Conservation (phyloP, 2,888 invertebrate genomes). For the Phortica okadai region DNA sequence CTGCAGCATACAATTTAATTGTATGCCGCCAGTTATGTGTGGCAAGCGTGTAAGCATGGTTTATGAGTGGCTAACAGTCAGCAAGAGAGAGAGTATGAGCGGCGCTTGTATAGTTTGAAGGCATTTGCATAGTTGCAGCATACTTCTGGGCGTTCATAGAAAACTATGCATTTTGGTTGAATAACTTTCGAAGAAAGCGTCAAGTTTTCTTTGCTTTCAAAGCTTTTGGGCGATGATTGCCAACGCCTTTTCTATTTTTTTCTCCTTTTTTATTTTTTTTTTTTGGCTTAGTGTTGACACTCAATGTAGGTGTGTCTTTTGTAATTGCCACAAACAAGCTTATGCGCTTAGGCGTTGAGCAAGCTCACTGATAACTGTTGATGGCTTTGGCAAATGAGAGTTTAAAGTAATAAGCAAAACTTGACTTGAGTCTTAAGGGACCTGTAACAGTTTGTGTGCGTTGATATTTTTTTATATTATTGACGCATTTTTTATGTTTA, state of each 20-base stretch:
- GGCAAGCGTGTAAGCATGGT: conserved; percentile 54
- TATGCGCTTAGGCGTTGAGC: conserved; percentile 62
- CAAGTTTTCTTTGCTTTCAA: not conserved
- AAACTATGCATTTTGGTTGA: not conserved
- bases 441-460: too few species aligned
- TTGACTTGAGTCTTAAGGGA: too few species aligned
- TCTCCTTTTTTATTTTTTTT: not conserved
- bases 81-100: too few species aligned
- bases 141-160: not conserved
- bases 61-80: conserved; percentile 26
- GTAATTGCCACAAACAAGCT: conserved; percentile 70
- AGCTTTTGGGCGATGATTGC: not conserved
- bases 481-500: too few species aligned
- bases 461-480: too few species aligned
- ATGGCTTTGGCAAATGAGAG: not conserved
- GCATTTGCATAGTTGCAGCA: conserved; percentile 8
- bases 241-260: not conserved
- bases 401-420: not conserved
- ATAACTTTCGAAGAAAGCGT: not conserved
- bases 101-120: not conserved
- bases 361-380: not conserved
- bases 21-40: conserved; percentile 11
- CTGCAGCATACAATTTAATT: conserved; percentile 38
- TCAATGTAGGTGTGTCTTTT: conserved; percentile 55
- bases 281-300: conserved; percentile 49